Base-by-base conservation (phyloP, 2,113 vertebrate genomes). In the Fregetta grallaria region DNA sequence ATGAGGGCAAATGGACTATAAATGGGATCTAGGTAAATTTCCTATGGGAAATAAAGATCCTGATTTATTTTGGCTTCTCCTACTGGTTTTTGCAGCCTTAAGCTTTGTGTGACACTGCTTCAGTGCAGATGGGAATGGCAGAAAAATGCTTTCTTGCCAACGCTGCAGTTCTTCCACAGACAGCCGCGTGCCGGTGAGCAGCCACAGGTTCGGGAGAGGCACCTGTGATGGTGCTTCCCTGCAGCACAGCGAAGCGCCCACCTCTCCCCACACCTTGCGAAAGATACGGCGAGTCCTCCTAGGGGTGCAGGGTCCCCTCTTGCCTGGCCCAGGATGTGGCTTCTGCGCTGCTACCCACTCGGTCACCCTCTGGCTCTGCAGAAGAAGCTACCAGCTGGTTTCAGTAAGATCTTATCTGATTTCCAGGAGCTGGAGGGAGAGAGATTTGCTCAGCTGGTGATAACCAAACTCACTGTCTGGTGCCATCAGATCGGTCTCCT, bases 1-100 rank as follows among this genome's bases (percentile, higher is more conserved):
- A 87, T 42, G 20, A 92, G 89, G 74, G 32, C 86, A 87, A 95
- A 82, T 36, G 58, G 74, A 50, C 84, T 92, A 85, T 50, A 95
- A 92, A 91, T 68, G 77, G 45, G 86, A 94, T 90, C 45, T 79
- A 92, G 92, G 92, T 94, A 75, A 36, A 71, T 77, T 91, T 95
- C 92, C 93, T 91, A 14, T 70, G 89, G 77, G 95, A 95, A 95
- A 90, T 92, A 81, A 90, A 90, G 78, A 83, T 83, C 74, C 63
- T 70, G 29, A 47, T 95, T 87, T 86, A 63, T 80, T 78, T 94
- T 85, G 40, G 20, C 70, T 95, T 95, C 58, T 94, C 36, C 50
- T 86, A 4, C 44, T 80, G 84, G 4, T 59, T 91, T 94, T 95
- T 95, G 77, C 77, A 94, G 77, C 70, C 68, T 78, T 75, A 56